Percentiles rank a stretch among this genome's conserved stretches.
Conservation (phyloP, 2,113 vertebrate genomes). For the Cyprinodon brontotheroides region DNA sequence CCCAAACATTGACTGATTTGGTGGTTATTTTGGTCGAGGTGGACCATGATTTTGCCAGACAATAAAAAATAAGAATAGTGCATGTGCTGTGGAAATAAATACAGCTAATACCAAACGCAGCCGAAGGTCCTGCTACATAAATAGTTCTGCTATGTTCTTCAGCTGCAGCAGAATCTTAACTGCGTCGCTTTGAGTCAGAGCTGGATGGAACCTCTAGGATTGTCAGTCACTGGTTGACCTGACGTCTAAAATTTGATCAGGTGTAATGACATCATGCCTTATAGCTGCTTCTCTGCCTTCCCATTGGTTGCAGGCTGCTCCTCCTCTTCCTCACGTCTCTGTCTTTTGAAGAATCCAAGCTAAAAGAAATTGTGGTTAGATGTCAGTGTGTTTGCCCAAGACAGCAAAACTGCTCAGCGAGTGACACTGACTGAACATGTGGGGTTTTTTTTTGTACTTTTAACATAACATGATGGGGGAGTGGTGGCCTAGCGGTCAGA, state of each 20-base stretch:
- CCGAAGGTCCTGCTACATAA: not conserved
- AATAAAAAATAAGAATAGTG: not conserved
- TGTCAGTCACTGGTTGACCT: not conserved
- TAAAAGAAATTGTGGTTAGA: slow-evolving; percentile 56
- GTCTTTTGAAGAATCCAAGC: slow-evolving; percentile 94
- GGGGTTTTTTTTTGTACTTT: too few relatives aligned
- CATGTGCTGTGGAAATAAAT: not conserved
- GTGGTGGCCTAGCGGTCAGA: too few relatives aligned
- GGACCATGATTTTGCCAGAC: not conserved
- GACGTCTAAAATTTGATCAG: slow-evolving; percentile 16
- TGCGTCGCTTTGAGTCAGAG: not conserved
- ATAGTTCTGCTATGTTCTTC: not conserved
- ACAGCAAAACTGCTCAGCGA: too few relatives aligned
- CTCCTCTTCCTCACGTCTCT: slow-evolving; percentile 66
- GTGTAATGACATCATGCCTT: not conserved
- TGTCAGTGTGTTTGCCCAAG: not conserved
- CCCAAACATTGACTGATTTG: too few relatives aligned
- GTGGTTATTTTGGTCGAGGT: too few relatives aligned
- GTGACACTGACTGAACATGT: too few relatives aligned
- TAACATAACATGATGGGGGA: too few relatives aligned
- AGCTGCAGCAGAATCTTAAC: not conserved
- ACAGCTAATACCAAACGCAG: not conserved
- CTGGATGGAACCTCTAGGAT: not conserved
- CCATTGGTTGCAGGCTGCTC: slow-evolving; percentile 65
- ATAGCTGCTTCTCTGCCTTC: slow-evolving; percentile 80